These are phyloP conservation scores for Hydropotes inermis DNA, from an alignment of 2,113 vertebrate species.

Conservation along the genomic window DNA sequence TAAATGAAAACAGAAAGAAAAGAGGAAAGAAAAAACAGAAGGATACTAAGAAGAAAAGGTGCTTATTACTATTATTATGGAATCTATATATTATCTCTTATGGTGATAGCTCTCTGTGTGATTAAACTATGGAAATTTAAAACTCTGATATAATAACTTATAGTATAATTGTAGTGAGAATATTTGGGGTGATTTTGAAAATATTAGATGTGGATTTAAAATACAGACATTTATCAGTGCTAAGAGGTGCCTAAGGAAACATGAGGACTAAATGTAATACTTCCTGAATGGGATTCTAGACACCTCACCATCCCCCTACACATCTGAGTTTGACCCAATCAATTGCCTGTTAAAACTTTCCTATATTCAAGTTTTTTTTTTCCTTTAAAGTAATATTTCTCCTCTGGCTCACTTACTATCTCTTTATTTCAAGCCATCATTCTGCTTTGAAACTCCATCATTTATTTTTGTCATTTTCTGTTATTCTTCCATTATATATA, in stretches of 20 bases:
- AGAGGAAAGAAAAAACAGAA: background rate
- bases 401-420: background rate
- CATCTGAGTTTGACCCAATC: background rate
- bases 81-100: background rate
- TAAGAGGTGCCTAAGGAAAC: background rate
- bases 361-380: background rate
- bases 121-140: background rate
- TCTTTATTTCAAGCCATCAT: background rate
- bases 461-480: background rate
- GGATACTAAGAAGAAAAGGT: background rate
- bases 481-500: background rate
- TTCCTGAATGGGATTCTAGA: background rate
- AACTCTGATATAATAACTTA: background rate
- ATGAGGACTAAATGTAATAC: background rate
- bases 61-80: background rate
- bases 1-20: background rate
- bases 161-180: background rate
- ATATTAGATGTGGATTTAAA: background rate
- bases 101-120: background rate
- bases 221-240: background rate
- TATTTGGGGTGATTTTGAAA: background rate
- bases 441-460: background rate
- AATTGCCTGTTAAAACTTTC: background rate
- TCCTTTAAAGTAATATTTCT: background rate
- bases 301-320: background rate